Evolutionary conservation across 2,888 invertebrate species (phyloP).

Genomic region (Acanthosepion pharaonis): DNA sequence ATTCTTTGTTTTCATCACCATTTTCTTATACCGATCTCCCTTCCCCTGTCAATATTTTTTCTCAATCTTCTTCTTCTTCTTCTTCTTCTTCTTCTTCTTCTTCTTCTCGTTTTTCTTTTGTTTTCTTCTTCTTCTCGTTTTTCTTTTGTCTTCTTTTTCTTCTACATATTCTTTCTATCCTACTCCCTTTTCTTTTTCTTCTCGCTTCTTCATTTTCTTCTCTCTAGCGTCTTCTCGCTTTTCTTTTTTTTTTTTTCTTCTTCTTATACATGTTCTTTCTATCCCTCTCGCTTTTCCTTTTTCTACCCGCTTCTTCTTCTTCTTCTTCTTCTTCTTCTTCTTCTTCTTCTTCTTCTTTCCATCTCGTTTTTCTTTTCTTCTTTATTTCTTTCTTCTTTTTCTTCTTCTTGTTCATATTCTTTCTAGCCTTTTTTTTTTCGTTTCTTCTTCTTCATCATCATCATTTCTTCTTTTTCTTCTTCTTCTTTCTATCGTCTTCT

Average conservation of each 20-base stretch:
- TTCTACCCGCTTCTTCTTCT: neutral
- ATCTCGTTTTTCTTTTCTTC: neutral
- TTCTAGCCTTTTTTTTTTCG: neutral
- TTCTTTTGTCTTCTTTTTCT: no score
- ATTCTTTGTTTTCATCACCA: neutral
- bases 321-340: neutral
- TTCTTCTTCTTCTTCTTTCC: neutral
- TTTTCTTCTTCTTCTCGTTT: no score
- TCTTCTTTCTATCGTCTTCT: no score
- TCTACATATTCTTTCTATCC: no score
- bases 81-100: no score
- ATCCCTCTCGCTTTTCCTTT: neutral
- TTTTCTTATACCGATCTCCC: neutral
- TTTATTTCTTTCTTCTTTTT: no score
- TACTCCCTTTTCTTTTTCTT: no score
- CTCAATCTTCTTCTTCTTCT: neutral
- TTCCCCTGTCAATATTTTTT: neutral
- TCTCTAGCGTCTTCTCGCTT: no score
- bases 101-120: no score
- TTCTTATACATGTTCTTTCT: neutral
- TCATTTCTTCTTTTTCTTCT: neutral
- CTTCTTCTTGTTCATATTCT: no score
- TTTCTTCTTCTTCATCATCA: neutral
- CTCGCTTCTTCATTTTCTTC: no score
- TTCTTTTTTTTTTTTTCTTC: no score